Percentiles rank a stretch among this genome's conserved stretches.
phyloP scores from a whole-genome alignment of 2,113 vertebrate species.

The Dascyllus trimaculatus region DNA sequence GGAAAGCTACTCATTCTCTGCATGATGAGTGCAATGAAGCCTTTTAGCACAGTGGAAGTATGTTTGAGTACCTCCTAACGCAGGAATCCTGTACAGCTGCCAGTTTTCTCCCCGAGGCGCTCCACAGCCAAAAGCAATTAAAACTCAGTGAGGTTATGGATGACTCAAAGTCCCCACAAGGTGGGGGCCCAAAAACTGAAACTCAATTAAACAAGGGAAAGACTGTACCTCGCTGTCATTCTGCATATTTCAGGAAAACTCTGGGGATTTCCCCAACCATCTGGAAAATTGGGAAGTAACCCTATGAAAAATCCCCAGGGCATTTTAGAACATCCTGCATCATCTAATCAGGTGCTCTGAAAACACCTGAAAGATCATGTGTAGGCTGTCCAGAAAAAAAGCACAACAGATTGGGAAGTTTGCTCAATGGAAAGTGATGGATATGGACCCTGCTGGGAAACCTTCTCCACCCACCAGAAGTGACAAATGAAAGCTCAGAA shows the following conservation, averaged over 20 bases:
- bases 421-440: not conserved
- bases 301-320: slow-evolving; percentile 1
- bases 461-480: not conserved
- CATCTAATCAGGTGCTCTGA: slow-evolving; percentile 35
- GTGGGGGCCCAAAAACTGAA: slow-evolving; percentile 51
- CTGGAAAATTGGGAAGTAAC: slow-evolving; percentile 64
- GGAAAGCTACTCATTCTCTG: slow-evolving; percentile 11
- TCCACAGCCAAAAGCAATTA: slow-evolving; percentile 70
- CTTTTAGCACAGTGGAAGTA: slow-evolving; percentile 11
- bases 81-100: slow-evolving; percentile 63
- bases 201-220: slow-evolving; percentile 62
- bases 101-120: slow-evolving; percentile 54
- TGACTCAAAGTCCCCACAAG: slow-evolving; percentile 63
- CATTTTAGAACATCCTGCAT: slow-evolving; percentile 27
- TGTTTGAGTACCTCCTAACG: slow-evolving; percentile 51
- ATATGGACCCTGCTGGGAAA: not conserved
- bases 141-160: slow-evolving; percentile 58
- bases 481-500: not conserved
- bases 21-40: slow-evolving; percentile 20
- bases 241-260: slow-evolving; percentile 36
- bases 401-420: not conserved
- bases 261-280: slow-evolving; percentile 55
- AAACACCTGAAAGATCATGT: slow-evolving; percentile 33
- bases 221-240: slow-evolving; percentile 41
- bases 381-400: not conserved